Base-by-base conservation (phyloP, 2,888 invertebrate species). In the Lasiommata megera region DNA sequence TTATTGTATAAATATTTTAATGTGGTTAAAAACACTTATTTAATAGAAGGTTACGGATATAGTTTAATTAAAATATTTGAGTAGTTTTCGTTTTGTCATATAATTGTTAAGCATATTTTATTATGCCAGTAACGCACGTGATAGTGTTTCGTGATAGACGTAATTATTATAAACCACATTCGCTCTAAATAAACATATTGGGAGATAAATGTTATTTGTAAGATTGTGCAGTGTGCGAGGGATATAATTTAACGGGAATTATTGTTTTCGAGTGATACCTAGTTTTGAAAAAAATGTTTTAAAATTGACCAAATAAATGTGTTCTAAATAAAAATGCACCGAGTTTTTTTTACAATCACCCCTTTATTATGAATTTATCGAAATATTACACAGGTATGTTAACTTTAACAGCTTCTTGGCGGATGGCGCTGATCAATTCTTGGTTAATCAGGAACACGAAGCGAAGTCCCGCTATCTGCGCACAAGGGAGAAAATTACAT, bases 361-460 rank as follows among this genome's bases (percentile, higher is more conserved):
- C n/a, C 50, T 66, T 73, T 67, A 71, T 72, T 77, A 3, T 23
- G 18, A 70, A 66, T 64, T 70, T 67, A n/a, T n/a, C n/a, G n/a
- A n/a, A n/a, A 65, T 61, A 66, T 81, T 74, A 89, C 38, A 82
- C 82, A 60, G 90, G 89, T 71, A 89, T 84, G 77, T 94, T 95
- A 62, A 96, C 94, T 84, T 96, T 96, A 1, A 96, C 95, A 61
- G 96, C 95, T 87, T 98, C 98, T 80, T 96, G 96, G 54, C 97
- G 93, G 69, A 98, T 97, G 38, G 95, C 95, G 76, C 95, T 95
- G 68, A 98, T 96, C 50, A 98, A 92, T 71, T 98, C 97, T 80
- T 96, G 96, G 84, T 98, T 98, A 60, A 98, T 95, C 63, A 97
- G 93, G 81, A 98, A 98, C 68, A 98, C 96, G 87, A 98, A 98